Evolutionary conservation across 2,888 invertebrate genomes (phyloP).

Genomic region (Coleophora deauratella): DNA sequence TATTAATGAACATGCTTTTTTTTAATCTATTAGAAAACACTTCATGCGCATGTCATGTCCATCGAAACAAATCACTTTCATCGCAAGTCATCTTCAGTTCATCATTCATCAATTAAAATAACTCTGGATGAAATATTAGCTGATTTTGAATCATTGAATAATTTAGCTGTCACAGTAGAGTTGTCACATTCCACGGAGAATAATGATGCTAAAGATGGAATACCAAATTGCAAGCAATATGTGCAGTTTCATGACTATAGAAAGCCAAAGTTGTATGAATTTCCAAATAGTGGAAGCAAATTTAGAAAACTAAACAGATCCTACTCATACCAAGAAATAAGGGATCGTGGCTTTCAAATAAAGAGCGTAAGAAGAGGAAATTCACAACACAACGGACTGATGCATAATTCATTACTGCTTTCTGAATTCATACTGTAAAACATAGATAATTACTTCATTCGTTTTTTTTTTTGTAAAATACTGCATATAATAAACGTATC

Average conservation of each 20-base stretch:
- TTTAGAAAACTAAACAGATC: slow-evolving; percentile 38
- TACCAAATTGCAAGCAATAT: slow-evolving; percentile 21
- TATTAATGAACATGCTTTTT: not conserved
- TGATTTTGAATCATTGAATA: slow-evolving; percentile 48
- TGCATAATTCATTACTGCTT: slow-evolving; percentile 36
- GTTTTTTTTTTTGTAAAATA: too few species aligned
- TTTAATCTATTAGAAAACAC: slow-evolving; percentile 17
- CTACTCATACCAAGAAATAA: slow-evolving; percentile 44
- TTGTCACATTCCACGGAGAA: slow-evolving; percentile 10
- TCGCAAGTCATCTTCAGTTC: slow-evolving; percentile 20
- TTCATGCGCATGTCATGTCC: slow-evolving; percentile 36
- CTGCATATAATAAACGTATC: too few species aligned
- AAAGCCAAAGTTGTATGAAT: slow-evolving; percentile 42
- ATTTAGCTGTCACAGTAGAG: slow-evolving; percentile 23
- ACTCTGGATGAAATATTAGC: slow-evolving; percentile 41
- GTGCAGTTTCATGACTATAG: slow-evolving; percentile 47
- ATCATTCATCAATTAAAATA: slow-evolving; percentile 18
- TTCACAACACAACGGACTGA: slow-evolving; percentile 24
- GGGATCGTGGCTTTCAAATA: slow-evolving; percentile 37
- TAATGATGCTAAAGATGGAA: slow-evolving; percentile 7
- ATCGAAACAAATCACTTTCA: slow-evolving; percentile 34
- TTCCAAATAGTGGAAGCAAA: slow-evolving; percentile 20
- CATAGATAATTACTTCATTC: too few species aligned
- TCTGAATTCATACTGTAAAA: slow-evolving; percentile 55
- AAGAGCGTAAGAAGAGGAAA: slow-evolving; percentile 19